Evolutionary conservation across 2,797 vertebrate genomes (phyloP), one percentile per base, ranked within the genome.

Genomic region (Oryzias dopingdopingensis): DNA sequence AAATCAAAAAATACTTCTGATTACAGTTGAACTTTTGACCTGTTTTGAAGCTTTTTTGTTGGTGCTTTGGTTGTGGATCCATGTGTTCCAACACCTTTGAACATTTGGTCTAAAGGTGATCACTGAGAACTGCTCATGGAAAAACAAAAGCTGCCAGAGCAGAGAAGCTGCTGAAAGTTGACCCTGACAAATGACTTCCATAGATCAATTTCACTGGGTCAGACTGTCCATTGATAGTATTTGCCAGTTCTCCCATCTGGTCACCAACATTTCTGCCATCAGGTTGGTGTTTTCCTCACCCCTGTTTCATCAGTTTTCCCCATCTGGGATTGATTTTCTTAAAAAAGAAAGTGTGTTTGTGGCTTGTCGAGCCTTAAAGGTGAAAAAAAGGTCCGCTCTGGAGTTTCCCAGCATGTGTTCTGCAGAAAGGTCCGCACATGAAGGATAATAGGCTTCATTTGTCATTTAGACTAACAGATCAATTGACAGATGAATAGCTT

Each of bases 251-350:
- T 56, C 1, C n/a, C 62, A 70, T 65, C 52, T 65, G 62, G 63
- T 61, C 29, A 13, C 4, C 60, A 57, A 54, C 49, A 26, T 45
- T 58, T 8, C 14, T 29, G 7, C 5, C 43, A 42, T 43, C 53
- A 62, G 23, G 13, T 20, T 63, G 56, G 17, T 54, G 56, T 63
- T 49, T 58, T 26, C 41, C 15, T 17, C n/a, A n/a, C 15, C 43
- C 15, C 32, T 22, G 44, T 61, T 42, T 56, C 44, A 53, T 74
- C 54, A 77, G 22, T 58, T 70, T 64, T 56, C 44, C 29, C 10
- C 26, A 64, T 54, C 22, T 62, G 54, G 45, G 14, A 42, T 42
- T 48, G 14, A 62, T 67, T 72, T 57, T 37, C 6, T 22, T 26
- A 8, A 13, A 51, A 6, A 23, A 40, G n/a, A 51, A 61, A 18